These are phyloP conservation scores for Calameuta filiformis DNA, from an alignment of 2,888 invertebrate species.

Conservation along the genomic window DNA sequence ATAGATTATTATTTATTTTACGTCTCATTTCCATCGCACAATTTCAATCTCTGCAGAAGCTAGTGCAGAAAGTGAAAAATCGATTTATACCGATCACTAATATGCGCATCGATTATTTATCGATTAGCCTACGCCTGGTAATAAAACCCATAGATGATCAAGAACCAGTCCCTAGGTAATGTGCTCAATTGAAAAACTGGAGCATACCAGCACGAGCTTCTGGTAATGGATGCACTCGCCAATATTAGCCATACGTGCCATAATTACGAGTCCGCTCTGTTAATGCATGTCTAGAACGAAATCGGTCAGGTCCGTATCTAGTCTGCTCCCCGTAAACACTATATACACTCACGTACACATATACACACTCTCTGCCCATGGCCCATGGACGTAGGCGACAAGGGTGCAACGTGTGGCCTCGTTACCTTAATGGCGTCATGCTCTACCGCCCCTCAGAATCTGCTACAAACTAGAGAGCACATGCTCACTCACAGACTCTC, in stretches of 20 bases:
- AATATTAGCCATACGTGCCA: neutral
- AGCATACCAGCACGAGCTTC: constrained; percentile 27
- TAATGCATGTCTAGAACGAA: neutral
- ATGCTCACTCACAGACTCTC: neutral
- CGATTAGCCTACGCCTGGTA: constrained; percentile 37
- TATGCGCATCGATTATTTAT: constrained; percentile 39
- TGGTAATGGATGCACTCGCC: neutral
- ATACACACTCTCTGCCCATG: neutral
- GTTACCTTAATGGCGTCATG: constrained; percentile 55
- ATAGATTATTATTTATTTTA: neutral
- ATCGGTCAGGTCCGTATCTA: neutral
- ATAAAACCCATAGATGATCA: constrained; percentile 61
- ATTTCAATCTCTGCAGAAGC: neutral
- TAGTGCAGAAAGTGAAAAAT: neutral
- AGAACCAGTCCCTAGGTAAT: constrained; percentile 57
- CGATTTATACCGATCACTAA: constrained; percentile 21
- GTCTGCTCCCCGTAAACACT: neutral
- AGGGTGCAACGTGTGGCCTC: constrained; percentile 51
- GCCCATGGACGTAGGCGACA: constrained; percentile 24
- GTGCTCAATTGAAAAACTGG: constrained; percentile 58
- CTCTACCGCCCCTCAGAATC: constrained; percentile 44
- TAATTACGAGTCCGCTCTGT: neutral
- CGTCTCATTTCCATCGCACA: neutral
- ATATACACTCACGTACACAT: neutral
- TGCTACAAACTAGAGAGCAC: neutral